A percentile compares a stretch with the other conserved stretches of the same genome.
Evolutionary conservation across 1,140 invertebrate species (phyloP).

Genomic region (Lycorma delicatula): DNA sequence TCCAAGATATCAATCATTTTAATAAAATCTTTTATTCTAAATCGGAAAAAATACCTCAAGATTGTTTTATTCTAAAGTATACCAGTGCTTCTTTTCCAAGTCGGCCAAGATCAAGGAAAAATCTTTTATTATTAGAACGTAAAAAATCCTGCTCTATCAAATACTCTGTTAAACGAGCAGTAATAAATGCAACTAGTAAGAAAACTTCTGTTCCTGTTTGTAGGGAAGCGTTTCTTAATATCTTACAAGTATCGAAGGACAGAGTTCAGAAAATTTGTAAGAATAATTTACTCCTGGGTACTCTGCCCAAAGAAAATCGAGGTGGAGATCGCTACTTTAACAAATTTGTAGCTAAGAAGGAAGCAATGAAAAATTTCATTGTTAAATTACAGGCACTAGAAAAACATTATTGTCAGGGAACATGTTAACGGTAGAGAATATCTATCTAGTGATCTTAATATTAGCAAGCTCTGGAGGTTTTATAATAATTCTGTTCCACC

Average conservation of each 20-base stretch:
- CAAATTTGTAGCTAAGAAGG: background rate
- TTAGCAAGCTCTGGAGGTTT: background rate
- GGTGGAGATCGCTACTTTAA: background rate
- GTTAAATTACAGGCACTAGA: background rate
- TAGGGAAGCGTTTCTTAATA: background rate
- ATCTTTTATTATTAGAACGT: background rate
- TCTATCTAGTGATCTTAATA: background rate
- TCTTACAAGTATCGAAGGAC: background rate
- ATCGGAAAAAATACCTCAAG: background rate
- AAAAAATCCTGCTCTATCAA: background rate
- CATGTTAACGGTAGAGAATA: background rate
- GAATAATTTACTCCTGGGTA: background rate
- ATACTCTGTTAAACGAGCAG: background rate
- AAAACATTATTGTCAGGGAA: slow-evolving; percentile 2
- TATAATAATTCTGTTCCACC: background rate
- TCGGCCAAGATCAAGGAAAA: background rate
- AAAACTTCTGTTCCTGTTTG: background rate
- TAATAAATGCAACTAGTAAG: background rate
- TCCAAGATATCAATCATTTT: background rate
- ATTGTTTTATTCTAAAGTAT: background rate
- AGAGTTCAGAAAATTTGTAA: background rate
- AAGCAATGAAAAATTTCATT: background rate
- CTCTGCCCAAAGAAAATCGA: background rate
- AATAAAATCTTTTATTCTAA: background rate
- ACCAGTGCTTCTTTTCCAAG: background rate